Conservation (phyloP, 1,140 invertebrate genomes). For the Tetranychus cinnabarinus region DNA sequence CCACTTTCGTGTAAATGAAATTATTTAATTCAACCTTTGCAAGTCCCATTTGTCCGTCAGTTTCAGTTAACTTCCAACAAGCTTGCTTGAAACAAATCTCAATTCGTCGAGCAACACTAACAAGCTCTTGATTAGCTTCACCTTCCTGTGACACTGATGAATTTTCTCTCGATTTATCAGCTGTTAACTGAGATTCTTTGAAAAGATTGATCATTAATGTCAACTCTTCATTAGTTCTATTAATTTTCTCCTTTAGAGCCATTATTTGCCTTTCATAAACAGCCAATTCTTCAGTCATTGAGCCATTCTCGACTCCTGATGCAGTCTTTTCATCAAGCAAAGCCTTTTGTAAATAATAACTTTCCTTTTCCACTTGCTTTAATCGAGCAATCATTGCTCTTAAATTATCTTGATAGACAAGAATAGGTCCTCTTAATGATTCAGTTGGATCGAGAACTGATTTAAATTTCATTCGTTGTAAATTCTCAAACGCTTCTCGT, state of each 20-base stretch:
- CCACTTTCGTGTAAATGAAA: conserved; percentile 91
- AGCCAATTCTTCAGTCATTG: background rate
- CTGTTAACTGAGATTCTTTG: conserved; percentile 41
- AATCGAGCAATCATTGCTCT: conserved; percentile 44
- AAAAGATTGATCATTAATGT: conserved; percentile 68
- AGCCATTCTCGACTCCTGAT: background rate
- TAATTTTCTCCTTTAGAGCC: conserved; percentile 69
- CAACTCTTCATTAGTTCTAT: conserved; percentile 64
- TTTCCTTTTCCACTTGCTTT: conserved; percentile 61
- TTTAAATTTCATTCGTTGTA: conserved; percentile 77
- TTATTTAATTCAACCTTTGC: conserved; percentile 84
- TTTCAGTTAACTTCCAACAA: conserved; percentile 90
- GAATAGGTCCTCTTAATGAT: conserved; percentile 72
- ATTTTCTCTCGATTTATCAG: conserved; percentile 21
- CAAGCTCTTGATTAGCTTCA: conserved; percentile 22
- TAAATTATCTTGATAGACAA: conserved; percentile 66
- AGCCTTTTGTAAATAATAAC: conserved; percentile 60
- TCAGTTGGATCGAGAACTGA: conserved; percentile 65
- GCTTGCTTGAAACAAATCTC: conserved; percentile 98
- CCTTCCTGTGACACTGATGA: conserved; percentile 12
- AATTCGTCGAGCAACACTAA: conserved; percentile 48
- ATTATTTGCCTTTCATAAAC: conserved; percentile 30
- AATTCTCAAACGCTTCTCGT: conserved; percentile 63
- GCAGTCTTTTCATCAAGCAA: conserved; percentile 17
- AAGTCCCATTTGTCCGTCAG: conserved; percentile 88